Percentiles rank a stretch among this genome's conserved stretches.
phyloP scores from a whole-genome alignment of 2,888 invertebrate genomes.

The Linnaemya tessellans region DNA sequence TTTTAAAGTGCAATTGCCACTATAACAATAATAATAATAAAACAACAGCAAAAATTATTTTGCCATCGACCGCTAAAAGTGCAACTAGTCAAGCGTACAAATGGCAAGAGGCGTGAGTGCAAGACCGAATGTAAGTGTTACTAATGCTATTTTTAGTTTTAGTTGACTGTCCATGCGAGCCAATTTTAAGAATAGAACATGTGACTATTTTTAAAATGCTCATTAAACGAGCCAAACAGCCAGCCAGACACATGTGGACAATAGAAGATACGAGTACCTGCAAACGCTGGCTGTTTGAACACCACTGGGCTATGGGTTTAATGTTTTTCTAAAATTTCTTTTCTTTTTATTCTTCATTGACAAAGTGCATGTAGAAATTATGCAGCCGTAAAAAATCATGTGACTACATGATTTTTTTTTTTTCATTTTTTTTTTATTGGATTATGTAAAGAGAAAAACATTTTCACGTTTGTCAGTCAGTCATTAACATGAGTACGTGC shows the following conservation, averaged over 20 bases:
- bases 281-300: slow-evolving; percentile 34
- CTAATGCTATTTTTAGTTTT: slow-evolving; percentile 48
- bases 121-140: slow-evolving; percentile 10
- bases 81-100: slow-evolving; percentile 15
- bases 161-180: background rate
- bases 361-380: slow-evolving; percentile 30
- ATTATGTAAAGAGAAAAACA: slow-evolving; percentile 13
- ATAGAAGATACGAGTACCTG: slow-evolving; percentile 5
- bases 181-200: slow-evolving; percentile 40
- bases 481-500: slow-evolving; percentile 21
- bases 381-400: slow-evolving; percentile 50
- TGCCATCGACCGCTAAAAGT: slow-evolving; percentile 33
- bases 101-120: slow-evolving; percentile 23
- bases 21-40: too few relatives aligned
- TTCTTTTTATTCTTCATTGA: slow-evolving; percentile 1
- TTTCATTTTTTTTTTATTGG: too few relatives aligned
- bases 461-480: slow-evolving; percentile 31
- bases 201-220: slow-evolving; percentile 49
- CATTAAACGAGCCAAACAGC: slow-evolving; percentile 31
- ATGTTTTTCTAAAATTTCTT: background rate
- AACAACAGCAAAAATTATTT: slow-evolving; percentile 9
- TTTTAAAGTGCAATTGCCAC: slow-evolving; percentile 49
- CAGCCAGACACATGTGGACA: slow-evolving; percentile 46
- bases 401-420: slow-evolving; percentile 38
- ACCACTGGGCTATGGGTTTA: slow-evolving; percentile 16